Base-by-base conservation (phyloP, 2,797 vertebrate species). In the Muraenolepis orangiensis region DNA sequence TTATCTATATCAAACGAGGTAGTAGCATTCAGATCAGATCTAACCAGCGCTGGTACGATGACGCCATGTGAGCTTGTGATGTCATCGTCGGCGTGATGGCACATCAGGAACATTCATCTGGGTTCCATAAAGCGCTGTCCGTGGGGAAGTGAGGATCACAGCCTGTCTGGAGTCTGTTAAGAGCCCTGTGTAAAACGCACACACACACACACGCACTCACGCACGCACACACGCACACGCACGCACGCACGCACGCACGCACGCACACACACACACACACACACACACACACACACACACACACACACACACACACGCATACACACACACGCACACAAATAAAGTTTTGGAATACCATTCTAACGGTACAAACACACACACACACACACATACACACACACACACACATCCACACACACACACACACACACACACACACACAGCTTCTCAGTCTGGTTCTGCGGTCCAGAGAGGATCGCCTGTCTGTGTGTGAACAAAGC, bases 81-180 rank as follows among this genome's bases (percentile, higher is more conserved):
- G 84, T 91, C 88, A 89, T 66, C 40, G 69, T 69, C 78, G 83
- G 76, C 82, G 75, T 76, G 80, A 81, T 69, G 81, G 77, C 84
- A 78, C 82, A 82, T 90, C 78, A 75, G 73, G 71, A 71, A 76
- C 75, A 57, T 69, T 46, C 86, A 86, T 89, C 83, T 91, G 91
- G 70, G 74, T 75, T 74, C 73, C 80, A 84, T 89, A 80, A 86
- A 86, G 88, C n/a, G 0, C 13, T 79, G 88, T 85, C 76, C 57
- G 36, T 4, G 36, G 36, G 36, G 36, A 38, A 38, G 51, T 64
- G 57, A 64, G 23, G n/a, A 64, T 26, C 57, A 26, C 57, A 26
- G 51, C 51, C 57, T 26, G 51, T 57, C 57, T 64, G 57, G 57
- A 64, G 57, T 23, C n/a, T 1, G 57, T 64, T 64, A 64, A 26